These are phyloP conservation scores for Drosophila leontia DNA, from an alignment of 1,140 invertebrate species.

Conservation along the genomic window DNA sequence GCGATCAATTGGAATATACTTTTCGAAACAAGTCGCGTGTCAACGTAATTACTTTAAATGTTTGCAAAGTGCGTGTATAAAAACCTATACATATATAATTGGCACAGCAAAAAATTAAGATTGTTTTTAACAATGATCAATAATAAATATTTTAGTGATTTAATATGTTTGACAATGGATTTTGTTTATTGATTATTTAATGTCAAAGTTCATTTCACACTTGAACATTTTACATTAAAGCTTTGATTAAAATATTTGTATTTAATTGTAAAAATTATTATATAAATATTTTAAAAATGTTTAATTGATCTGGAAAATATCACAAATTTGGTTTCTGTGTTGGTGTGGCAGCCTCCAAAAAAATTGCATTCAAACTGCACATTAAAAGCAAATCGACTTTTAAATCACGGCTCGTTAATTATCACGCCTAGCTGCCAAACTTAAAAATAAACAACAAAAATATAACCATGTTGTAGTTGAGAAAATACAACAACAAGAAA, in stretches of 20 bases:
- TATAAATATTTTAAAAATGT: neutral
- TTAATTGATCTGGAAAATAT: neutral
- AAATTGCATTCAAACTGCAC: conserved; percentile 62
- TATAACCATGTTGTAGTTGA: conserved; percentile 8
- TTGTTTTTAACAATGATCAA: neutral
- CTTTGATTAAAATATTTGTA: too few relatives aligned
- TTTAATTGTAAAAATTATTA: neutral
- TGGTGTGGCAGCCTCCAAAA: conserved; percentile 67
- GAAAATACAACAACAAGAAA: conserved; percentile 24
- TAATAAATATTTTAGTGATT: neutral
- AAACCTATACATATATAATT: conserved; percentile 18
- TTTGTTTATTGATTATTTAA: neutral
- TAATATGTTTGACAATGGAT: neutral
- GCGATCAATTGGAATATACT: conserved; percentile 57
- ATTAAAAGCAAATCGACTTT: conserved; percentile 68
- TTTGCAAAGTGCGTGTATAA: conserved; percentile 55
- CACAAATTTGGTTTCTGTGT: conserved; percentile 15
- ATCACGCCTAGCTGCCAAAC: conserved; percentile 68
- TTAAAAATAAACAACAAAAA: conserved; percentile 45
- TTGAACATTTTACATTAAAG: too few relatives aligned
- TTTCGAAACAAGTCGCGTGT: conserved; percentile 77
- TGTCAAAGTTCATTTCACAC: neutral
- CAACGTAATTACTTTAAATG: conserved; percentile 62
- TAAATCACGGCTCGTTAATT: conserved; percentile 74
- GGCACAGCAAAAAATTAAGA: conserved; percentile 10